Base-by-base conservation (phyloP, 2,888 invertebrate genomes). In the Volucella zonaria region DNA sequence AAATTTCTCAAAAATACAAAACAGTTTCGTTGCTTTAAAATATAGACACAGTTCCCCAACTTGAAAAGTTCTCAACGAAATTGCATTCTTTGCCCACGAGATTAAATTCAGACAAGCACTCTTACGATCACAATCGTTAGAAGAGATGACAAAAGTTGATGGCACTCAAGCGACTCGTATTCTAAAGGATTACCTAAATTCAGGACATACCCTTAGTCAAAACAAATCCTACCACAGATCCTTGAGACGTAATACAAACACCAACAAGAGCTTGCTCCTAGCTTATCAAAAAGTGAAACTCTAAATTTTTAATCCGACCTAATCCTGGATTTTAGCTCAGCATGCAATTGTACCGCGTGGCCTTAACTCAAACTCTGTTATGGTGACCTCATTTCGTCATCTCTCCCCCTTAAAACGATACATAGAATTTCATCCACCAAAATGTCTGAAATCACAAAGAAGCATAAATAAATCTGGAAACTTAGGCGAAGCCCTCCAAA, bases 391-490 rank as follows among this genome's bases (percentile, higher is more conserved):
- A 54, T 77, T 74, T 64, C 18, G 54, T 67, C 54, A 47, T 54
- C 56, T 12, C 31, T 31, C 47, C 40, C 18, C 14, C 12, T 18
- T 18, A 8, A 62, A 38, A 23, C 40, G 49, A 42, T 42, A 11
- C 42, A 62, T 54, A 31, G 18, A 23, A 23, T 23, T 23, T 23
- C 49, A 62, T 54, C 56, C 49, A 23, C 45, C 11, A n/a, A 70
- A 62, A 54, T 42, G 62, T 78, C 70, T 70, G 40, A 43, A 45
- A 54, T 61, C 62, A 68, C 56, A 56, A 49, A 62, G 75, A 75
- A 62, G 68, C 75, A 81, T 81, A 76, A 78, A 78, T 78, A 70
- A 75, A 76, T 70, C 70, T 70, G 40, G 58, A 76, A 76, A 75
- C 76, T 75, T 23, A 18, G 49, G 14, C 51, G 51, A 56, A 80